Percentiles rank a stretch among this genome's conserved stretches.
These are phyloP conservation scores for Capromys pilorides DNA, from an alignment of 2,797 vertebrate genomes.

Conservation along the genomic window DNA sequence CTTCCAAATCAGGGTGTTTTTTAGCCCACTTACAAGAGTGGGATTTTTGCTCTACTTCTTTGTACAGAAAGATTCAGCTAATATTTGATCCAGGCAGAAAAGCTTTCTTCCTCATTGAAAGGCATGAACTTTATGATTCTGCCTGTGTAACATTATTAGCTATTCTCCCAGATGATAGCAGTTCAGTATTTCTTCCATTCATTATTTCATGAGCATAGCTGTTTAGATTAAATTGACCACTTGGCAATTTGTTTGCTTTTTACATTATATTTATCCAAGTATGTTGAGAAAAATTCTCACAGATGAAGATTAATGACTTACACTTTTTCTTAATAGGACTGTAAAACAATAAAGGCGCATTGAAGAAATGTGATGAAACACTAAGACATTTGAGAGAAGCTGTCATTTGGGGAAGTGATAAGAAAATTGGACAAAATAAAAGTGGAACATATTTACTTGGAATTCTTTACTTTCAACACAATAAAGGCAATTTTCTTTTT, in stretches of 20 bases:
- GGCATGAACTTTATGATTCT: neutral
- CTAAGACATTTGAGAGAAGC: neutral
- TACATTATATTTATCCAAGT: neutral
- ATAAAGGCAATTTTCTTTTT: constrained; percentile 48
- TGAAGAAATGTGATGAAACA: neutral
- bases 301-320: neutral
- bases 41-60: neutral
- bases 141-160: neutral
- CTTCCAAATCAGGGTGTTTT: neutral
- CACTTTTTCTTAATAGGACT: neutral
- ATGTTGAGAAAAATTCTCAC: neutral
- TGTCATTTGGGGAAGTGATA: constrained; percentile 57
- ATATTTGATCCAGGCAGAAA: neutral
- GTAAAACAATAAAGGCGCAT: neutral
- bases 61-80: neutral
- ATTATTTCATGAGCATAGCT: neutral
- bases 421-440: constrained; percentile 49
- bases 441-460: constrained; percentile 56
- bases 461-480: constrained; percentile 43
- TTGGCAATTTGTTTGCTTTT: neutral
- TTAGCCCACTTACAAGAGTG: too few relatives aligned
- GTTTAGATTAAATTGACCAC: neutral
- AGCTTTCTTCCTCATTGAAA: neutral
- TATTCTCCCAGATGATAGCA: neutral
- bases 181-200: neutral